Percentiles rank a stretch among this genome's conserved stretches.
phyloP scores from a whole-genome alignment of 2,113 vertebrate species.

The Hydrolagus affinis region DNA sequence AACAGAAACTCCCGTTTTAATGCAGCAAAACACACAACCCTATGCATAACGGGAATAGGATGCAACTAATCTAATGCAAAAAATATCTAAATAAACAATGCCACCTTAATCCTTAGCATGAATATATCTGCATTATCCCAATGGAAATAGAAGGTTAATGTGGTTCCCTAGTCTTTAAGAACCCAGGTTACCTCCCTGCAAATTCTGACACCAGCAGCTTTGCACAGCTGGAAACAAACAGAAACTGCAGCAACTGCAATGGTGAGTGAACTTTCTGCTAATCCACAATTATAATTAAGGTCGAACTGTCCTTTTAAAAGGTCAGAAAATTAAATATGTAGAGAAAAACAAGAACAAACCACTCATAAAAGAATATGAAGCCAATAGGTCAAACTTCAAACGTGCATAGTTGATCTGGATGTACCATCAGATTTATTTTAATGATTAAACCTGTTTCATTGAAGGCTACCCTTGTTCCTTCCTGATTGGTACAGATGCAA shows the following conservation, averaged over 20 bases:
- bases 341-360: constrained; percentile 18
- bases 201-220: constrained; percentile 27
- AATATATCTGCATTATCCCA: not conserved
- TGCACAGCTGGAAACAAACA: constrained; percentile 21
- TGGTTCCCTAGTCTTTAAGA: not conserved
- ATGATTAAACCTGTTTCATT: too few species aligned
- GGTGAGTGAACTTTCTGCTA: constrained; percentile 17
- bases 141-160: constrained; percentile 22
- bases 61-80: not conserved
- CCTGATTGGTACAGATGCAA: too few species aligned
- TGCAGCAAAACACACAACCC: not conserved
- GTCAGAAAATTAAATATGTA: constrained; percentile 32
- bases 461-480: too few species aligned
- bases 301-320: constrained; percentile 26
- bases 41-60: not conserved
- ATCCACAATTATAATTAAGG: constrained; percentile 24
- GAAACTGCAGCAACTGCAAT: constrained; percentile 4
- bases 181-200: constrained; percentile 3
- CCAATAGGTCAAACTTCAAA: constrained; percentile 30
- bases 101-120: not conserved
- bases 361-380: constrained; percentile 21
- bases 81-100: too few species aligned
- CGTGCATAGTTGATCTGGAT: not conserved
- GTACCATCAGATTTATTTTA: not conserved
- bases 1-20: not conserved